Conservation (phyloP, 2,797 vertebrate genomes). For the Nothura maculosa region DNA sequence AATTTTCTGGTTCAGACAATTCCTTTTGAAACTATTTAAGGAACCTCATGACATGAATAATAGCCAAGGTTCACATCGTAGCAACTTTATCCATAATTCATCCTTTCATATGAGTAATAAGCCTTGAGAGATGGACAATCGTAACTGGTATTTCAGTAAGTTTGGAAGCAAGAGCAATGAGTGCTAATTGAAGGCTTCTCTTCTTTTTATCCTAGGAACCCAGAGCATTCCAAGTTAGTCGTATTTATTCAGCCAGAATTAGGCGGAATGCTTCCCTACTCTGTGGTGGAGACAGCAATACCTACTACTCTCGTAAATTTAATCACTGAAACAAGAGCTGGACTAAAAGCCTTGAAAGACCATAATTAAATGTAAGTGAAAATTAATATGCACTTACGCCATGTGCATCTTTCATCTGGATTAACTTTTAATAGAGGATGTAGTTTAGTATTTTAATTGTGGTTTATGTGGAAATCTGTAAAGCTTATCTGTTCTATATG, state of each 20-base stretch:
- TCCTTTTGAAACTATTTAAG: background rate
- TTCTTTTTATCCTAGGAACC: slow-evolving; percentile 69
- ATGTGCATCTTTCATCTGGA: background rate
- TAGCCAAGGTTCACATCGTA: background rate
- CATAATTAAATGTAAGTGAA: background rate
- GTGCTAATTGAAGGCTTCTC: background rate
- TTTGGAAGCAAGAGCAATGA: background rate
- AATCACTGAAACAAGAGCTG: slow-evolving; percentile 64
- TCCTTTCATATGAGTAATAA: background rate
- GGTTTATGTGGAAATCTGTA: background rate
- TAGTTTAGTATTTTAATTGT: background rate
- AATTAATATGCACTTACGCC: background rate
- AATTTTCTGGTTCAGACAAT: background rate
- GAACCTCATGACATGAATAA: background rate
- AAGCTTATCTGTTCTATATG: background rate
- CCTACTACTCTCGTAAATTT: slow-evolving; percentile 71
- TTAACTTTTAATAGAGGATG: background rate
- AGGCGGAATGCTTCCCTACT: slow-evolving; percentile 66
- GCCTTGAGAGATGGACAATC: background rate
- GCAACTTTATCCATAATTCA: background rate
- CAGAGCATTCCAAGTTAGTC: slow-evolving; percentile 67
- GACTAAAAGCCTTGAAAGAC: slow-evolving; percentile 47
- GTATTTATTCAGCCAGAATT: slow-evolving; percentile 78
- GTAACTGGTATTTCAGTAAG: background rate
- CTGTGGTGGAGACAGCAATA: slow-evolving; percentile 71